Evolutionary conservation across 2,797 vertebrate genomes (phyloP), one percentile per base, ranked within the genome.

Genomic region (Natrix natrix): DNA sequence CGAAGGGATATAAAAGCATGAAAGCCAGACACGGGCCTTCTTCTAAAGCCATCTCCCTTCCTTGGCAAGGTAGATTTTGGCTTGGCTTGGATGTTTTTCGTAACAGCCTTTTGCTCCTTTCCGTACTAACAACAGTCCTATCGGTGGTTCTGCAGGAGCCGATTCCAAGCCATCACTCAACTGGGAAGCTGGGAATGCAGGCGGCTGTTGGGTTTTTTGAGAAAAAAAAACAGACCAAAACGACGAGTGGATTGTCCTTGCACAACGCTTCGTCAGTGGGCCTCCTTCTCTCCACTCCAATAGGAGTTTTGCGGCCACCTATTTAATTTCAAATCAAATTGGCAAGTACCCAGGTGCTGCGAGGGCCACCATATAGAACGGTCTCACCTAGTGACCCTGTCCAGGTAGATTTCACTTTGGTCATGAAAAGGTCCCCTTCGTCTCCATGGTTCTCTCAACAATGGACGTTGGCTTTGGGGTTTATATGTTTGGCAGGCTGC

Each of bases 391-490:
- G 59, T 22, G 12, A 60, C 13, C 20, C 54, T 32, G n/a, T 55
- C 57, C 89, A 63, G 24, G 60, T 83, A 1, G 0, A 2, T 92
- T 91, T 90, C 89, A 94, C 93, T 93, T 94, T 90, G 96, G 94
- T 87, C 88, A 88, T 13, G 26, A 90, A 86, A 54, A 78, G 24
- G 6, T 43, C 17, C 16, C 55, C 10, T 12, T 48, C 20, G 20
- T 8, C 55, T 24, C 37, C 55, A 20, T 11, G 4, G 12, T 63
- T 37, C 11, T 52, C 24, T 28, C 26, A 26, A 7, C 28, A 26
- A 28, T 37, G 2, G 63, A 48, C 48, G 0, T 1, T 24, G 17
- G 88, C 59, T 86, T 88, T 60, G 8, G 60, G 52, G 69, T 69
- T 32, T 63, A 22, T 52, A 1, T 4, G 91, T 54, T 88, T 87